These are phyloP conservation scores for Chionoecetes opilio DNA, from an alignment of 1,140 invertebrate species.

Conservation along the genomic window DNA sequence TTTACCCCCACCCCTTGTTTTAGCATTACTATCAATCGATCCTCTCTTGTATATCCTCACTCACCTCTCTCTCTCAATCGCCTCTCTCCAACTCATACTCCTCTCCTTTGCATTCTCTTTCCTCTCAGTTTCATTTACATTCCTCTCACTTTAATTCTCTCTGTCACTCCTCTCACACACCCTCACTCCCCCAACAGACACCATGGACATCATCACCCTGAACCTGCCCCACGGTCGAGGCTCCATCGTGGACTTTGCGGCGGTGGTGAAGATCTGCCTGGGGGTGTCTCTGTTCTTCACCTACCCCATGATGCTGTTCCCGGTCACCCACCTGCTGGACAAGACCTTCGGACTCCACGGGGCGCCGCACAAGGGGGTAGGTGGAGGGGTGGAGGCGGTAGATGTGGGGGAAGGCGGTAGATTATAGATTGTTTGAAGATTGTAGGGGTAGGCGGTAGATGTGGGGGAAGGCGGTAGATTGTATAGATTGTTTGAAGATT, in stretches of 20 bases:
- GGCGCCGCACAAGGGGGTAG: conserved; percentile 83
- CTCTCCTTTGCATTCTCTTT: too few species aligned
- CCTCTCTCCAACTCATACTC: too few species aligned
- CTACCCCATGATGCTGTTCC: conserved; percentile 85
- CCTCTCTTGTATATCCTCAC: too few species aligned
- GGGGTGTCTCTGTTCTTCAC: conserved; percentile 85
- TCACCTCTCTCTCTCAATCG: too few species aligned
- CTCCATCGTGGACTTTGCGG: conserved; percentile 84
- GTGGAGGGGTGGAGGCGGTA: conserved; percentile 66
- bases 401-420: too few species aligned
- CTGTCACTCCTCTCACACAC: neutral
- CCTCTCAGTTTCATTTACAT: too few species aligned
- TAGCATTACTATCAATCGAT: too few species aligned
- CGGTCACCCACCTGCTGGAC: conserved; percentile 84
- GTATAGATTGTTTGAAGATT: neutral
- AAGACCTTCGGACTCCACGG: conserved; percentile 82
- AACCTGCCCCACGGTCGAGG: conserved; percentile 84
- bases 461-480: neutral
- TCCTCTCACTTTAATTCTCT: neutral
- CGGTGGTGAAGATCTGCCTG: conserved; percentile 84
- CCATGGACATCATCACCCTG: conserved; percentile 85
- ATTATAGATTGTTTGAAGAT: too few species aligned
- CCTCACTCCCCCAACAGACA: conserved; percentile 82
- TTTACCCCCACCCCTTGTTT: too few species aligned
- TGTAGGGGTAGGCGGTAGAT: neutral